Conservation (phyloP, 2,113 vertebrate species). For the Terrapene triunguis region DNA sequence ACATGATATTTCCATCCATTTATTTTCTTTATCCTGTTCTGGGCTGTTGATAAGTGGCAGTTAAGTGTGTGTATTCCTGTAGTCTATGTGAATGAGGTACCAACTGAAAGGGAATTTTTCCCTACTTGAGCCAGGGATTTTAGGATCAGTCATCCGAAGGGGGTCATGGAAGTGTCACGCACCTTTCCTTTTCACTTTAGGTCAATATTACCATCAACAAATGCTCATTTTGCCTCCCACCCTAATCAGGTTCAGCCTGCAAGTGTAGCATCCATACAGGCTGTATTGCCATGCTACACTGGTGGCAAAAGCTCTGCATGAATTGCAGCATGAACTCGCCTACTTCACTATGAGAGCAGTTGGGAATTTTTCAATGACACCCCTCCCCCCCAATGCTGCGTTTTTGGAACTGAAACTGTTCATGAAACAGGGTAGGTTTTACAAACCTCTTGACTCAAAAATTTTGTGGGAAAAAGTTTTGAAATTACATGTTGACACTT, state of each 20-base stretch:
- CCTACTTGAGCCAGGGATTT: not conserved
- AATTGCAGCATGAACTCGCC: not conserved
- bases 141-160: not conserved
- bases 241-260: not conserved
- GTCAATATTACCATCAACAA: not conserved
- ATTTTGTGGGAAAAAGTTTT: not conserved
- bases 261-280: not conserved
- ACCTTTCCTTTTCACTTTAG: not conserved
- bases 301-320: not conserved
- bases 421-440: no score
- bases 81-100: not conserved
- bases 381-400: no score
- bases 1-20: not conserved
- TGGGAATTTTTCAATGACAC: no score
- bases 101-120: not conserved
- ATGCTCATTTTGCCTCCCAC: no score
- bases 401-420: no score
- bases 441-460: not conserved
- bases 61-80: not conserved
- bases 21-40: not conserved
- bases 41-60: not conserved
- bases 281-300: not conserved
- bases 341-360: fast-evolving
- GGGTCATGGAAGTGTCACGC: not conserved
- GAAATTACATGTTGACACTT: not conserved